Conservation (phyloP, 2,888 invertebrate species). For the Mycalesis mineus region DNA sequence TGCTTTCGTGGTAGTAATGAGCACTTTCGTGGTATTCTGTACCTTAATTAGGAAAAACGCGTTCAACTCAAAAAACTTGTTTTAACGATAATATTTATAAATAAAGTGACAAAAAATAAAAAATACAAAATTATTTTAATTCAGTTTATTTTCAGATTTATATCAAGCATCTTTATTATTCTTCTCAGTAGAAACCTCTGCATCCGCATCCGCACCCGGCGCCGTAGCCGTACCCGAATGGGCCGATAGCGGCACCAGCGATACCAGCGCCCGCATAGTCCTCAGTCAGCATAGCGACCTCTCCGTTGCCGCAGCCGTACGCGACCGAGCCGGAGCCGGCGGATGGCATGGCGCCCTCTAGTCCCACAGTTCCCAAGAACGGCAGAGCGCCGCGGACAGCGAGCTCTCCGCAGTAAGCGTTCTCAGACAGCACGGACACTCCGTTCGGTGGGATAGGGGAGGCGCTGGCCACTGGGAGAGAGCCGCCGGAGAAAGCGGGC, state of each 20-base stretch:
- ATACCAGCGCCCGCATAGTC: too few species aligned
- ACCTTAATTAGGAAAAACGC: too few species aligned
- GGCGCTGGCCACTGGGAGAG: conserved; percentile 10
- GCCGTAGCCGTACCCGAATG: conserved; percentile 6
- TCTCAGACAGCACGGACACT: conserved; percentile 14
- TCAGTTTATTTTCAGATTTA: background rate
- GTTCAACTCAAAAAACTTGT: too few species aligned
- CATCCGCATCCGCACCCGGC: background rate
- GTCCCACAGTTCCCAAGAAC: conserved; percentile 14
- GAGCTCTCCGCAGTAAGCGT: conserved; percentile 4
- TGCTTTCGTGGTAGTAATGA: too few species aligned
- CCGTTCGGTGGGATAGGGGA: conserved; percentile 13
- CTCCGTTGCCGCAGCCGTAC: conserved; percentile 38
- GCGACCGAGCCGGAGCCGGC: conserved; percentile 35
- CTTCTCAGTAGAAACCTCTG: background rate
- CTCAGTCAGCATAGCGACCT: conserved; percentile 33
- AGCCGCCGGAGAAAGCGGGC: conserved; percentile 11
- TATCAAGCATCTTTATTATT: background rate
- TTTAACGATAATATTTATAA: too few species aligned
- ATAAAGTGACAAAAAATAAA: background rate
- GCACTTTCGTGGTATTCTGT: too few species aligned
- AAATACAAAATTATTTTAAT: too few species aligned
- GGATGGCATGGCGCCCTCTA: conserved; percentile 31
- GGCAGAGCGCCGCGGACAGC: conserved; percentile 8
- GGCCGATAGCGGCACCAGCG: conserved; percentile 5